phyloP scores from a whole-genome alignment of 2,888 invertebrate genomes.

The Phania funesta region DNA sequence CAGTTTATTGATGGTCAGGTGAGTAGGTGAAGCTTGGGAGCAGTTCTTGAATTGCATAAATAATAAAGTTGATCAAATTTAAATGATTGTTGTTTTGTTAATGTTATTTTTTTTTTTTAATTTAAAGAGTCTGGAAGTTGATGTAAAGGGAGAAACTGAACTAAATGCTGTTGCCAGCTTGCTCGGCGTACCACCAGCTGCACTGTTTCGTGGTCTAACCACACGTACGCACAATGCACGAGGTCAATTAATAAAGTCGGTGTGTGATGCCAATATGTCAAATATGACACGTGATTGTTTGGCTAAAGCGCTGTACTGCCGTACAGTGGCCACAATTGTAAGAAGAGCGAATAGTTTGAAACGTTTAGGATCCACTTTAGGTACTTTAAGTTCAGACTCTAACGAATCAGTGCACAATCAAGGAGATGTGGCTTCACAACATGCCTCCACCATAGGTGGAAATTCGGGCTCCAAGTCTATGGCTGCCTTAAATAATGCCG shows the following conservation, averaged over 20 bases:
- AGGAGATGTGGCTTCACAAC: constrained; percentile 91
- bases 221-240: constrained; percentile 89
- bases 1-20: constrained; percentile 90
- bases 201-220: constrained; percentile 87
- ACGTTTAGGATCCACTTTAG: constrained; percentile 88
- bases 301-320: constrained; percentile 95
- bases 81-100: not conserved
- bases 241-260: constrained; percentile 89
- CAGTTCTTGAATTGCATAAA: not conserved
- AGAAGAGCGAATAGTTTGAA: constrained; percentile 95
- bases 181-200: constrained; percentile 83
- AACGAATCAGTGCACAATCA: constrained; percentile 95
- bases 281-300: constrained; percentile 93
- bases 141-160: constrained; percentile 90
- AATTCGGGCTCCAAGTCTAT: constrained; percentile 93
- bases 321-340: constrained; percentile 96
- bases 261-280: constrained; percentile 92
- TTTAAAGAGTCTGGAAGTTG: constrained; percentile 84
- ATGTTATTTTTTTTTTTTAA: not conserved
- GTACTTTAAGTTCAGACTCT: constrained; percentile 93
- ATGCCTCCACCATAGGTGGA: constrained; percentile 90
- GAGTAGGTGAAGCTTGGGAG: constrained; percentile 58
- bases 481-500: constrained; percentile 95
- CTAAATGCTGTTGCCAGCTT: constrained; percentile 92
- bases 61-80: no score